A percentile compares a stretch with the other conserved stretches of the same genome.
phyloP scores from a whole-genome alignment of 2,888 invertebrate genomes.

The Ormyrus labotus region DNA sequence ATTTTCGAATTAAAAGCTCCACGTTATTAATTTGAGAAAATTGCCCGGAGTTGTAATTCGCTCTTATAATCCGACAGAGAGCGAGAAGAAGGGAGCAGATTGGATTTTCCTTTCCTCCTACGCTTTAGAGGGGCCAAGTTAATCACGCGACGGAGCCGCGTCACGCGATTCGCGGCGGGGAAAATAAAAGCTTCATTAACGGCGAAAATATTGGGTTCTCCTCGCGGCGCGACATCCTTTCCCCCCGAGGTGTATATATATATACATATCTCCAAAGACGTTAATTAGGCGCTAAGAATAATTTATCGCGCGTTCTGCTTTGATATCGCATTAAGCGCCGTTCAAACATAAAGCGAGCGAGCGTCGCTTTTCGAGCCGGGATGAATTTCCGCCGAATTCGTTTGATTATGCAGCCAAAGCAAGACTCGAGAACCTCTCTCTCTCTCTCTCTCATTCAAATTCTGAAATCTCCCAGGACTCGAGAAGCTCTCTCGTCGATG shows the following conservation, averaged over 20 bases:
- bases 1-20: constrained; percentile 4
- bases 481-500: not conserved
- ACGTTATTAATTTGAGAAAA: not conserved
- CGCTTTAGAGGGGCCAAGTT: not conserved
- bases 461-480: not conserved
- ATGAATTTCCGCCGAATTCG: constrained; percentile 14
- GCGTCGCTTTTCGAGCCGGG: not conserved
- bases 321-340: not conserved
- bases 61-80: not conserved
- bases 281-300: not conserved
- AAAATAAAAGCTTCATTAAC: constrained; percentile 30
- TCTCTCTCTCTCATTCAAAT: no score
- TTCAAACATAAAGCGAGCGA: not conserved
- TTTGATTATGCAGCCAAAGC: not conserved
- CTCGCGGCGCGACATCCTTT: not conserved
- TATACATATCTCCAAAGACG: not conserved
- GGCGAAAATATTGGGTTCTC: not conserved
- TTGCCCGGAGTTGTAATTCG: not conserved
- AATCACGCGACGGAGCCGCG: constrained; percentile 15
- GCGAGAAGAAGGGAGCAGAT: no score
- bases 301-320: not conserved
- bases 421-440: no score
- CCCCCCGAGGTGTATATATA: not conserved
- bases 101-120: not conserved
- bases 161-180: constrained; percentile 1